Evolutionary conservation across 2,113 vertebrate genomes (phyloP), one percentile per base, ranked within the genome.

Genomic region (Casuarius casuarius): DNA sequence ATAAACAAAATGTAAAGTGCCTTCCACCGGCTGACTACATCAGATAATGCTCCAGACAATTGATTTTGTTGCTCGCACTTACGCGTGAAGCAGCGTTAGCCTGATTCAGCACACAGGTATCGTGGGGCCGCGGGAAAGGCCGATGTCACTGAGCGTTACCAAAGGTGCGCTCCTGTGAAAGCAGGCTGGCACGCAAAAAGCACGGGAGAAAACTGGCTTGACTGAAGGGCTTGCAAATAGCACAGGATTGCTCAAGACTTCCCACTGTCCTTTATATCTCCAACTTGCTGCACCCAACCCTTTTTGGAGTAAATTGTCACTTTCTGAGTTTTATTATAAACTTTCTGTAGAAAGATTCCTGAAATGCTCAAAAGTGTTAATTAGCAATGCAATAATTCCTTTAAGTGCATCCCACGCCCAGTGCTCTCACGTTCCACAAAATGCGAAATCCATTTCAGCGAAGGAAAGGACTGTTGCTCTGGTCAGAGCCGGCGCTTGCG

Each of bases 21-120:
- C 72, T 94, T 92, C 79, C 73, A 73, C 61, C 52, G 79, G 35
- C 92, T 83, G 84, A 83, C 96, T 92, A 86, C 88, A 96, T 93
- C 93, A 97, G 96, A 95, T 97, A 94, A 96, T 91, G 92, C 96
- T 96, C 86, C 92, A 92, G 93, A 94, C 84, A 95, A 97, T 96
- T 96, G 96, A 96, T 97, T 96, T 95, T 96, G 70, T 71, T 94
- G 83, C 78, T 67, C 92, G 91, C 81, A 76, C 85, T 96, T 94
- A 91, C 26, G 72, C 75, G 89, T 94, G 80, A 92, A 97, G 71
- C 80, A 84, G 66, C 59, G 7, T 76, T 94, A 83, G 82, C 80
- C 94, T 97, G 85, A 91, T 86, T 97, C 94, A 97, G 96, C 96
- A 96, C 66, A 44, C 79, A 72, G n/a, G 48, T 73, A 33, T 62